Percentiles rank a stretch among this genome's conserved stretches.
Conservation (phyloP, 1,140 invertebrate species). For the Drosophila serrata region DNA sequence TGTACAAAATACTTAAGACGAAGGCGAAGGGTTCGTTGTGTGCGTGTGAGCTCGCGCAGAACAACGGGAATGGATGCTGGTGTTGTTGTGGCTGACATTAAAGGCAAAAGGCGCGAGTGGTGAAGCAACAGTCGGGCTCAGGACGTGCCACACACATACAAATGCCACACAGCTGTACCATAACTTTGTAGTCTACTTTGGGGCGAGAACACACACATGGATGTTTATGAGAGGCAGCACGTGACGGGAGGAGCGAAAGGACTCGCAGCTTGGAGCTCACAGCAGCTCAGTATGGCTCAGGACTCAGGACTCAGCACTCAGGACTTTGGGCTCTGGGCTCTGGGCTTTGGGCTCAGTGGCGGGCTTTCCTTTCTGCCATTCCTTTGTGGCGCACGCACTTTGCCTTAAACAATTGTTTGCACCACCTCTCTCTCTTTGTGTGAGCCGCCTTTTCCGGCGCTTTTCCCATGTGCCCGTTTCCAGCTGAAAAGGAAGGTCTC, state of each 20-base stretch:
- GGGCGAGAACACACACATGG: conserved; percentile 30
- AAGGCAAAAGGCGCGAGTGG: conserved; percentile 72
- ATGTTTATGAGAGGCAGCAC: conserved; percentile 47
- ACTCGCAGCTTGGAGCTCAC: conserved; percentile 43
- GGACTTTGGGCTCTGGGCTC: not conserved
- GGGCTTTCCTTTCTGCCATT: conserved; percentile 34
- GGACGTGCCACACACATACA: conserved; percentile 57
- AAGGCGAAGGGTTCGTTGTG: conserved; percentile 1
- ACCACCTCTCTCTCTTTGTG: conserved; percentile 23
- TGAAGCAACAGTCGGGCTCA: conserved; percentile 74
- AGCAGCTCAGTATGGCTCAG: conserved; percentile 40
- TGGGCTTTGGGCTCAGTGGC: conserved; percentile 16
- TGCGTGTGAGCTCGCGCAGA: conserved; percentile 70
- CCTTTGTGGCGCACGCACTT: conserved; percentile 59
- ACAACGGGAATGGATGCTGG: conserved; percentile 56
- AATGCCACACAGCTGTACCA: conserved; percentile 14
- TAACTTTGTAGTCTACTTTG: conserved; percentile 66
- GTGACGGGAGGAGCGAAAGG: conserved; percentile 50
- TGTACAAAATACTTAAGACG: conserved; percentile 46
- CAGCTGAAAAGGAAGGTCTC: conserved; percentile 11
- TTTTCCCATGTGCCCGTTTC: conserved; percentile 54
- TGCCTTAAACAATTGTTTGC: conserved; percentile 72
- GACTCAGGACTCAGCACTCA: conserved; percentile 19
- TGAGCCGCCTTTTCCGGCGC: conserved; percentile 23
- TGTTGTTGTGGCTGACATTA: conserved; percentile 69